A percentile compares a stretch with the other conserved stretches of the same genome.
Evolutionary conservation across 1,140 invertebrate genomes (phyloP).

Genomic region (Meloidogyne chitwoodi): DNA sequence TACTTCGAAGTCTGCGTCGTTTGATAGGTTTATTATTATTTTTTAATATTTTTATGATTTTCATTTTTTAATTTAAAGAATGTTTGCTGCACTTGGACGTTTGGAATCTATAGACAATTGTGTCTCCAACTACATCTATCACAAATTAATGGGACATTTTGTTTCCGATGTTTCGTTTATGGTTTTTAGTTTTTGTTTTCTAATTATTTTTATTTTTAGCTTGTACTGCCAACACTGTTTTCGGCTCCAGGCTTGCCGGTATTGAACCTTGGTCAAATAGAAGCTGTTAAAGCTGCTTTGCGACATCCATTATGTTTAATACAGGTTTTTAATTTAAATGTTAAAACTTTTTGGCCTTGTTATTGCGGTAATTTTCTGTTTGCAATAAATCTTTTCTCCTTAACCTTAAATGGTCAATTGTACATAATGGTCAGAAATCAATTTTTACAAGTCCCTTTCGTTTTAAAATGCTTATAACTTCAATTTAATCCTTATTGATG

Average conservation of each 20-base stretch:
- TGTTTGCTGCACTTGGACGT: conserved; percentile 87
- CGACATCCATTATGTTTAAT: conserved; percentile 93
- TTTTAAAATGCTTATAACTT: no score
- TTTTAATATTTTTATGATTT: neutral
- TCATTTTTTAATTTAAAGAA: conserved; percentile 68
- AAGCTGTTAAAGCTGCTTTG: conserved; percentile 96
- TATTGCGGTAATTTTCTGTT: no score
- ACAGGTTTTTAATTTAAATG: conserved; percentile 76
- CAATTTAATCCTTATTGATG: conserved; percentile 24
- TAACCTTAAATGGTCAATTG: no score
- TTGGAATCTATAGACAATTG: conserved; percentile 93
- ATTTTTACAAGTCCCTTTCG: no score
- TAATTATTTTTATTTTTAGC: neutral
- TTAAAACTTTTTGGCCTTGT: no score
- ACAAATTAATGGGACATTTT: conserved; percentile 89
- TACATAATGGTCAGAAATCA: no score
- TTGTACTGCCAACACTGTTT: conserved; percentile 68
- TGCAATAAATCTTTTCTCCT: no score
- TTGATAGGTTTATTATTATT: conserved; percentile 77
- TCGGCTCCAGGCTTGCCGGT: conserved; percentile 94
- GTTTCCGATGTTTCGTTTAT: conserved; percentile 81
- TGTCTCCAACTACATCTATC: conserved; percentile 95
- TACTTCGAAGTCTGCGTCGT: conserved; percentile 98
- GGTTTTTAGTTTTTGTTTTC: conserved; percentile 10
- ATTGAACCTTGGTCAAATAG: conserved; percentile 88